phyloP scores from a whole-genome alignment of 2,797 vertebrate genomes.

The Capromys pilorides region DNA sequence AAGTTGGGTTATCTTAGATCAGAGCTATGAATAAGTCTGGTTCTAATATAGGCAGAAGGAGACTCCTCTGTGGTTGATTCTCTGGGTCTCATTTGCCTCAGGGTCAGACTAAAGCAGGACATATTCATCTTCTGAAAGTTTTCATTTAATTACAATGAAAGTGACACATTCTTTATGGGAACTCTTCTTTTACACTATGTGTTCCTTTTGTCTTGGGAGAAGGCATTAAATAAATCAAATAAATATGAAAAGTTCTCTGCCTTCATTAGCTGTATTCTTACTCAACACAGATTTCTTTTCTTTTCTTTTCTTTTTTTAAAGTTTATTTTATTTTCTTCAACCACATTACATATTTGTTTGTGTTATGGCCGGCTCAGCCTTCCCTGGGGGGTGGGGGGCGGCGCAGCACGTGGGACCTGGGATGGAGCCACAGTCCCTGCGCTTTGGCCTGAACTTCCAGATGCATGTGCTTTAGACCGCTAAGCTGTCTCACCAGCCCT shows the following conservation, averaged over 20 bases:
- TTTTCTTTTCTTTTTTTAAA: too few species aligned
- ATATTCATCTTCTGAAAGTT: not conserved
- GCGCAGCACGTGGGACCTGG: too few species aligned
- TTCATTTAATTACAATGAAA: not conserved
- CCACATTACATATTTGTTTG: too few species aligned
- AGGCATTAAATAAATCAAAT: conserved; percentile 8
- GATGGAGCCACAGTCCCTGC: too few species aligned
- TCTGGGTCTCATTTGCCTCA: not conserved
- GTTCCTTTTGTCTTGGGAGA: not conserved
- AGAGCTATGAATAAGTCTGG: not conserved
- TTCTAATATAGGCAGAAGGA: not conserved
- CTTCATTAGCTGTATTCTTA: conserved; percentile 10
- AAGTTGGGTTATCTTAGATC: not conserved
- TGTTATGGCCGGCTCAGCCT: too few species aligned
- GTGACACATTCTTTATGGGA: not conserved
- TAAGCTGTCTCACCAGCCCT: too few species aligned
- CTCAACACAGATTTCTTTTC: not conserved
- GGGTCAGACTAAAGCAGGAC: not conserved
- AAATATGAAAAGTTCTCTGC: not conserved
- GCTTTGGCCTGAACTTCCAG: too few species aligned
- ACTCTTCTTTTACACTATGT: not conserved
- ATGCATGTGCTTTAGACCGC: too few species aligned
- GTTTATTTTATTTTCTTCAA: too few species aligned
- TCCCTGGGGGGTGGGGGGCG: too few species aligned
- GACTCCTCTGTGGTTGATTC: not conserved